Conservation (phyloP, 35 echinoderm and acorn worm species). For the Apostichopus japonicus region DNA sequence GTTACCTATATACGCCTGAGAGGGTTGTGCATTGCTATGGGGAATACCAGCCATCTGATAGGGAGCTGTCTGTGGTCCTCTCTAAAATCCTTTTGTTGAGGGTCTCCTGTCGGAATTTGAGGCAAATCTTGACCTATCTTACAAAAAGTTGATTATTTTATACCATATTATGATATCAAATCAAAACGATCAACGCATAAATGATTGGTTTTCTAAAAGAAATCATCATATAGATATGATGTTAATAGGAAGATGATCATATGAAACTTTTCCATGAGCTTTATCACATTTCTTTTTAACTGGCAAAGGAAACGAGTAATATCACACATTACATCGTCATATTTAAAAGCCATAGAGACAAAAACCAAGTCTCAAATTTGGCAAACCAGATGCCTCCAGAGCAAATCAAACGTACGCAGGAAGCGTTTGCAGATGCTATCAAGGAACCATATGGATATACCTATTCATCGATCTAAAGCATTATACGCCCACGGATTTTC, state of each 20-base stretch:
- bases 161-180: too few relatives aligned
- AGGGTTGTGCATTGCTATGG: constrained; percentile 44
- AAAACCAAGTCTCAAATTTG: constrained; percentile 60
- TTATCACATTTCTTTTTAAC: constrained; percentile 70
- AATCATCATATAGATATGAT: constrained; percentile 50
- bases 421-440: constrained; percentile 64
- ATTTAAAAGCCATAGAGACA: constrained; percentile 66
- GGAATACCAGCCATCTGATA: constrained; percentile 21
- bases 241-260: constrained; percentile 5
- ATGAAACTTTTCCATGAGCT: background rate
- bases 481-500: constrained; percentile 53
- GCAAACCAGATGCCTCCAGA: constrained; percentile 62
- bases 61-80: background rate
- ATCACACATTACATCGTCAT: constrained; percentile 43
- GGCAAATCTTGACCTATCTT: too few relatives aligned
- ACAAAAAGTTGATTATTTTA: too few relatives aligned
- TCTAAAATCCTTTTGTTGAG: too few relatives aligned
- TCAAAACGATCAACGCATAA: too few relatives aligned
- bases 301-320: constrained; percentile 38
- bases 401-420: constrained; percentile 38
- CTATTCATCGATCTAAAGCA: constrained; percentile 71
- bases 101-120: too few relatives aligned
- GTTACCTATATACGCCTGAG: background rate
- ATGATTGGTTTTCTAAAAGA: too few relatives aligned
- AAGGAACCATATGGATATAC: constrained; percentile 55